Conservation (phyloP, 2,113 vertebrate genomes). For the Xerus inauris region DNA sequence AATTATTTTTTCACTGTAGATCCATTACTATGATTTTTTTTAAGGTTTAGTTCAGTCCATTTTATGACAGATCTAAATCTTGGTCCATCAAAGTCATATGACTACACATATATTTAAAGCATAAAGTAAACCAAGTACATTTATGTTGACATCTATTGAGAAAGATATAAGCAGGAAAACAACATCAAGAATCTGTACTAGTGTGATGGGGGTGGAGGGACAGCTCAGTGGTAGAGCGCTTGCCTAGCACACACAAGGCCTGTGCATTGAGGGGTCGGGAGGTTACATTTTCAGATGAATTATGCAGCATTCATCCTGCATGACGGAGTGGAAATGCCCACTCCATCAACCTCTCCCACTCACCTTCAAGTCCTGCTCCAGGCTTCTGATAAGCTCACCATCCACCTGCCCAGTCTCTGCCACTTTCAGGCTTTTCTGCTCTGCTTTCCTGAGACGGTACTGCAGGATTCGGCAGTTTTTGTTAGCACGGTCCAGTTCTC, state of each 20-base stretch:
- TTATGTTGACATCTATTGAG: not conserved
- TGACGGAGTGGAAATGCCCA: rapidly evolving
- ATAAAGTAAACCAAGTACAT: not conserved
- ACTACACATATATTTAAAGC: not conserved
- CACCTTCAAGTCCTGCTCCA: constrained; percentile 99
- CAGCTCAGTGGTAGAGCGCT: not conserved
- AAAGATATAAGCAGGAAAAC: not conserved
- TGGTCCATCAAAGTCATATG: not conserved
- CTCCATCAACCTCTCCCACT: not conserved
- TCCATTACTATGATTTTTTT: not conserved
- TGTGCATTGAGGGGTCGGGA: too few relatives aligned
- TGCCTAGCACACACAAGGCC: not conserved
- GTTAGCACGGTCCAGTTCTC: constrained; percentile 97
- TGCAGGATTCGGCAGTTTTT: constrained; percentile 99
- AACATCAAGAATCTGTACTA: not conserved
- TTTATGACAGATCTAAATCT: constrained; percentile 7
- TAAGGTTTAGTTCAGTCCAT: not conserved
- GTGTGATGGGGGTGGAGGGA: too few relatives aligned
- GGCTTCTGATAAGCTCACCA: constrained; percentile 94
- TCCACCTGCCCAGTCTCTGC: constrained; percentile 98
- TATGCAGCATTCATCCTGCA: rapidly evolving
- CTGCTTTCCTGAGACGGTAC: constrained; percentile 97
- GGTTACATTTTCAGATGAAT: not conserved
- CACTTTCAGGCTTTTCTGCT: constrained; percentile 97
- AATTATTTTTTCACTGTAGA: not conserved